Evolutionary conservation across 2,113 vertebrate genomes (phyloP), one percentile per base, ranked within the genome.

Genomic region (Alligator sinensis): DNA sequence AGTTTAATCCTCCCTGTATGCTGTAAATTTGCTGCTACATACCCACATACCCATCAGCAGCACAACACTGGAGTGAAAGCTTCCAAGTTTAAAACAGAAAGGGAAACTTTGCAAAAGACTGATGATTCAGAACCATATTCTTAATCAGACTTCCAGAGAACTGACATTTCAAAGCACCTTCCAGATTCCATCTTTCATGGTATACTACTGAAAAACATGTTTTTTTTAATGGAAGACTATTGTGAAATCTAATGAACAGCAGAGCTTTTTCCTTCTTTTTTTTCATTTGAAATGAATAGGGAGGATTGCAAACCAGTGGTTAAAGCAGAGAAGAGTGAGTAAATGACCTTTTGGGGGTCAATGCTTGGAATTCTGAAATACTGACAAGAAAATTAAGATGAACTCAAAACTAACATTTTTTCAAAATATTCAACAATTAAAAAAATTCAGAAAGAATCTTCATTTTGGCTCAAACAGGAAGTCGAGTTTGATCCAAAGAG

Each of bases 181-280:
- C 89, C 54, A 87, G 3, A 5, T 47, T 77, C 68, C 13, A 59
- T 21, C 9, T 34, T 90, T 47, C 19, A 77, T 17, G 4, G 2
- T 63, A 74, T 11, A 38, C 9, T 90, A 25, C 77, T 62, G 18
- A 27, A 91, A 93, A 93, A 78, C 59, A 82, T 0, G 1, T 77
- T 93, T 47, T 95, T 91, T 95, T 75, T 90, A 82, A 93, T 57
- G 70, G 82, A 92, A 5, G 5, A 27, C 13, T 70, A 59, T 77
- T 62, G n/a, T 95, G 59, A 91, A 91, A 91, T 14, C 19, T 82
- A 66, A 93, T 77, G 34, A 94, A 86, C 11, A 91, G 87, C 30
- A 87, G 30, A 84, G 24, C 88, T 77, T 14, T 47, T 47, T 47
- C 47, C 47, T 47, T 47, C 47, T 47, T 47, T 47, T 47, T 82